Base-by-base conservation (phyloP, 2,113 vertebrate genomes). In the Mastomys natalensis region DNA sequence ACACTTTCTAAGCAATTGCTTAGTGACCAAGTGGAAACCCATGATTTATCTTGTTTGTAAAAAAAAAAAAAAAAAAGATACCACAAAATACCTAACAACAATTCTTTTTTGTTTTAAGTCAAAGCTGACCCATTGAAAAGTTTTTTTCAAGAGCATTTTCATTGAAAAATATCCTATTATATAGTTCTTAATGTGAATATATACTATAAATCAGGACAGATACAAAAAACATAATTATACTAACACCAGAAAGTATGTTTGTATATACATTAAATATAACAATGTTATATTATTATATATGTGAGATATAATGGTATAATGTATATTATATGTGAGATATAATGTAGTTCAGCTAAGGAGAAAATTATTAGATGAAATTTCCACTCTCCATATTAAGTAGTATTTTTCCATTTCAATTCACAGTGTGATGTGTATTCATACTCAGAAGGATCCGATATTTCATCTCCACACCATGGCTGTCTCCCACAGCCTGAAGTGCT, bases 401-500 rank as follows among this genome's bases (percentile, higher is more conserved):
- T 74, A 84, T 43, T 89, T 98, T 92, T 96, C 78, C 31, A 91
- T 95, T 91, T 98, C 91, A 97, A 85, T 26, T 95, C 78, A 31
- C 77, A 70, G 40, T 74, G 48, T 1, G 40, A 95, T 89, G 78
- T 70, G 64, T 40, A 91, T 76, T 84, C 58, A 70, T 58, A 89
- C 76, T 68, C 60, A 96, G 89, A 58, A 73, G 40, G 97, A 97
- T 93, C 97, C 89, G 68, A 11, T 95, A 77, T 95, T 98, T 98
- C 96, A 98, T 98, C 97, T 98, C 98, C 91, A 68, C 95, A 93
- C 95, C 24, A 40, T 43, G 43, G 93, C 88, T 95, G 78, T 98
- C 98, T 97, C 70, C 95, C 97, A 97, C 87, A 97, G 95, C 68
- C 68, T 92, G 40, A 98, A 98, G 91, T 97, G 96, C 97, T 98